These are phyloP conservation scores for Tetropium fuscum DNA, from an alignment of 2,888 invertebrate genomes.

Conservation along the genomic window DNA sequence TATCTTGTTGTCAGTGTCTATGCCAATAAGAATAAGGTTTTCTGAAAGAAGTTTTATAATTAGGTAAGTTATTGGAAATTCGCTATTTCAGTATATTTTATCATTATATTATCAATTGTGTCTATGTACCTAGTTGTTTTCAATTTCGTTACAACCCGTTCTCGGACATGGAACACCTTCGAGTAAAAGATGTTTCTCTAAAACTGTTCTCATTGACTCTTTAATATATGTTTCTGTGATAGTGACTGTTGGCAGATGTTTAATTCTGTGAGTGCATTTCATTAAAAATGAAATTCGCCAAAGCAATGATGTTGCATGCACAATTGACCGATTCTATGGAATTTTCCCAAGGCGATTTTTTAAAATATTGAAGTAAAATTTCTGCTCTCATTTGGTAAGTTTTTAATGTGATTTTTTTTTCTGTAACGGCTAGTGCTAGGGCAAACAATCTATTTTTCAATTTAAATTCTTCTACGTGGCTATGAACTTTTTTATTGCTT, in stretches of 20 bases:
- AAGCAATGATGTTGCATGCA: conserved; percentile 18
- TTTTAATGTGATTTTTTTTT: not conserved
- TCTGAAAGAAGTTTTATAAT: not conserved
- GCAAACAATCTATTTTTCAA: not conserved
- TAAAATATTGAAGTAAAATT: not conserved
- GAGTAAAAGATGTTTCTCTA: not conserved
- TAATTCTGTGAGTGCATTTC: not conserved
- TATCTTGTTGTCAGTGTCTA: no score
- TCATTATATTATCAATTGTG: not conserved
- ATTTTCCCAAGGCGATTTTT: not conserved
- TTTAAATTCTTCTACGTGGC: not conserved
- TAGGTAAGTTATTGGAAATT: not conserved
- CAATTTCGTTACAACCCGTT: not conserved
- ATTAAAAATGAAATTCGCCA: conserved; percentile 16
- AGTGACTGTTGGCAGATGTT: not conserved
- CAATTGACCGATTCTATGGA: conserved; percentile 12
- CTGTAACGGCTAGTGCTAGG: not conserved
- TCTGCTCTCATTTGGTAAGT: not conserved
- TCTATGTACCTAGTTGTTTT: not conserved
- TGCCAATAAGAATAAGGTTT: not conserved
- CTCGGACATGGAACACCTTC: not conserved
- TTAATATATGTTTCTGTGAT: not conserved
- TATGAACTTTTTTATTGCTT: not conserved
- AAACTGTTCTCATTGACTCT: not conserved
- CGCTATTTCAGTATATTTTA: no score